phyloP scores from a whole-genome alignment of 1,140 invertebrate genomes.

The Camponotus floridanus region DNA sequence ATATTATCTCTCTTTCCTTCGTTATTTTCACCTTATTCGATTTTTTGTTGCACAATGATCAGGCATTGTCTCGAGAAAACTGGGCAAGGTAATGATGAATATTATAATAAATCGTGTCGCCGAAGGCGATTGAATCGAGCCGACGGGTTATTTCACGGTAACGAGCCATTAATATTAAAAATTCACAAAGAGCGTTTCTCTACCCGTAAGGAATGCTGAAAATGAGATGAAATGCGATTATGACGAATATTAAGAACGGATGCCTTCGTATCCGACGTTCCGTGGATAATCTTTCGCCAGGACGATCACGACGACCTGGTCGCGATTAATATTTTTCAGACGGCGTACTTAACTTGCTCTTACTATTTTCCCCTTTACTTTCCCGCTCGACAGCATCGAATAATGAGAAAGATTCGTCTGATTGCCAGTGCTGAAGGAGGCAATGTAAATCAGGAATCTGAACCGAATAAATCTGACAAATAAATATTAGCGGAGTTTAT shows the following conservation, averaged over 20 bases:
- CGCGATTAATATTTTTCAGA: slow-evolving; percentile 56
- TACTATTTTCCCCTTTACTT: background rate
- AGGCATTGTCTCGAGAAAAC: slow-evolving; percentile 30
- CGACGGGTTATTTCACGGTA: slow-evolving; percentile 36
- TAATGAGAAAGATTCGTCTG: slow-evolving; percentile 27
- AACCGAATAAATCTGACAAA: background rate
- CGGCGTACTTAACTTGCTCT: slow-evolving; percentile 30
- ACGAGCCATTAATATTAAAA: slow-evolving; percentile 59
- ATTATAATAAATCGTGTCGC: slow-evolving; percentile 41
- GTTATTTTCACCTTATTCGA: background rate
- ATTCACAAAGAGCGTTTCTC: slow-evolving; percentile 35
- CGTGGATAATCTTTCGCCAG: slow-evolving; percentile 27
- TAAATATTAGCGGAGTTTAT: slow-evolving; percentile 12
- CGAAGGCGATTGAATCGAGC: slow-evolving; percentile 15
- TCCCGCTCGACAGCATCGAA: background rate
- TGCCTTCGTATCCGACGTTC: slow-evolving; percentile 40
- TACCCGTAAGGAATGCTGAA: slow-evolving; percentile 49
- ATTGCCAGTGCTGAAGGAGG: slow-evolving; percentile 6
- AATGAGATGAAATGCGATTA: slow-evolving; percentile 60
- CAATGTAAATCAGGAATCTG: slow-evolving; percentile 3
- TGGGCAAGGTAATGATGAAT: background rate
- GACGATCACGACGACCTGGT: slow-evolving; percentile 36
- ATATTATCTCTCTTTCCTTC: background rate
- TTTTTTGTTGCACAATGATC: background rate
- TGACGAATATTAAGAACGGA: slow-evolving; percentile 57